phyloP scores from a whole-genome alignment of 1,140 invertebrate species.

The Drosophila serrata region DNA sequence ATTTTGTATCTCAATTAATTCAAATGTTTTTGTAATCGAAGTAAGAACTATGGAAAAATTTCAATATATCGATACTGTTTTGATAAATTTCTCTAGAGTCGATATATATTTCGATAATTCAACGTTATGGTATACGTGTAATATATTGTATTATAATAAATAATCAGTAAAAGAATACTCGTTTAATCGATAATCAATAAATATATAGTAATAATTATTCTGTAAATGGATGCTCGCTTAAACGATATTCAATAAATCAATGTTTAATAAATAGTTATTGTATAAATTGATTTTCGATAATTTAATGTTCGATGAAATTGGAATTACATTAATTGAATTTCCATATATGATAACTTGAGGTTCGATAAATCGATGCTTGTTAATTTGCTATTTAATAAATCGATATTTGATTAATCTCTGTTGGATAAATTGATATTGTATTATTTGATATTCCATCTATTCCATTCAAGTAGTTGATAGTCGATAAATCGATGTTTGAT shows the following conservation, averaged over 20 bases:
- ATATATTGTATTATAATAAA: not conserved
- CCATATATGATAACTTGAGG: not conserved
- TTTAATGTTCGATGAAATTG: not conserved
- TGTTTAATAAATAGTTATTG: too few relatives aligned
- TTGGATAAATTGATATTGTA: too few relatives aligned
- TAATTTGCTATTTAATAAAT: not conserved
- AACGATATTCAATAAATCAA: too few relatives aligned
- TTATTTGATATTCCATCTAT: too few relatives aligned
- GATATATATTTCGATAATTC: not conserved
- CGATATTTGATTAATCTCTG: not conserved
- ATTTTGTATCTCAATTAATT: not conserved
- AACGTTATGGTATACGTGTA: not conserved
- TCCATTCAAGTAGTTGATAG: not conserved
- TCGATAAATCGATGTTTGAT: not conserved
- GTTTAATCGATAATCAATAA: too few relatives aligned
- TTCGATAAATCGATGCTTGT: not conserved
- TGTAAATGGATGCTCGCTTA: not conserved
- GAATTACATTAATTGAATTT: not conserved
- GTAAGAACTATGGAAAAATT: not conserved
- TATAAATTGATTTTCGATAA: not conserved
- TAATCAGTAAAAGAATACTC: not conserved
- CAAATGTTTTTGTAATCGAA: not conserved
- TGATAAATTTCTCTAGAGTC: not conserved
- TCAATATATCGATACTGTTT: not conserved
- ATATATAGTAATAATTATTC: too few relatives aligned